phyloP scores from a whole-genome alignment of 2,797 vertebrate genomes.

The Epinephelus malabaricus region DNA sequence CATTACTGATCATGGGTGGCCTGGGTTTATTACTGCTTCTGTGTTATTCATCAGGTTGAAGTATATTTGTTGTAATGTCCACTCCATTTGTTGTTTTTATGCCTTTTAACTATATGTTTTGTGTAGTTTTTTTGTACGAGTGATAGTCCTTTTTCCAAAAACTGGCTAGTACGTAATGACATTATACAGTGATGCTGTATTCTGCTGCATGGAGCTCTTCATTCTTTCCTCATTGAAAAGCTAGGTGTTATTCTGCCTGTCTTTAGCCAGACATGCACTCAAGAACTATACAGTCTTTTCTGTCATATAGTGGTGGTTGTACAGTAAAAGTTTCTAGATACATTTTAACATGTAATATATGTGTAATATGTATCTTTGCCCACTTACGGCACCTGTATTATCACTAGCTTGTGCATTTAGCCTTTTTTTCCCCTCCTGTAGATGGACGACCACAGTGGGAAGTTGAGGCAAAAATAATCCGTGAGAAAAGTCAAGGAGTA shows the following conservation, averaged over 20 bases:
- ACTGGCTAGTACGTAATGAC: neutral
- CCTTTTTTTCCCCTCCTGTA: constrained; percentile 58
- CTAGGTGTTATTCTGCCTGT: neutral
- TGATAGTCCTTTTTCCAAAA: neutral
- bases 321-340: neutral
- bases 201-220: neutral
- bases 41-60: neutral
- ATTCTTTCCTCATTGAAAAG: neutral
- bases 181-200: neutral
- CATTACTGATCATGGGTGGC: constrained; percentile 24
- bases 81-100: neutral
- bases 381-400: neutral
- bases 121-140: neutral
- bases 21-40: constrained; percentile 9
- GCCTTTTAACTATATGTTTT: neutral
- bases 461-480: constrained; percentile 96
- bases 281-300: neutral
- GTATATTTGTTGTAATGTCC: neutral
- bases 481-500: constrained; percentile 97
- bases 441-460: constrained; percentile 99
- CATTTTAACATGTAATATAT: neutral
- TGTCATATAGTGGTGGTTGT: neutral
- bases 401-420: neutral
- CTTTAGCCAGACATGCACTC: neutral
- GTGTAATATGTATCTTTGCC: neutral